phyloP scores from a whole-genome alignment of 2,113 vertebrate genomes.

The Pelecanus crispus region DNA sequence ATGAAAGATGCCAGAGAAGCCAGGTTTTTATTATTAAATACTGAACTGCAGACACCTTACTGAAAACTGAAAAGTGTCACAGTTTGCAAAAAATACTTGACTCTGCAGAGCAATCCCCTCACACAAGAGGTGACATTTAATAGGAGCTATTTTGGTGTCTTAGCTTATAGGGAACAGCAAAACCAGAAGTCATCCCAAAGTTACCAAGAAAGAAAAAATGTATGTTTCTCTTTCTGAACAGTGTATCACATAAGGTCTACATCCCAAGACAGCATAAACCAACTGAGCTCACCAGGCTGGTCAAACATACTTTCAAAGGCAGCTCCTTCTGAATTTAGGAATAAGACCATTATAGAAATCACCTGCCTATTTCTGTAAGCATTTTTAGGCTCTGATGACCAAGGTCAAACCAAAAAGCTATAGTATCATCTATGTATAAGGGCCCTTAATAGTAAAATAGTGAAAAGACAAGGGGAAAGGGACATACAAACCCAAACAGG shows the following conservation, averaged over 20 bases:
- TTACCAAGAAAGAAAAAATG: background rate
- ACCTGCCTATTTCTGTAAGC: background rate
- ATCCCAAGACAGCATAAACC: background rate
- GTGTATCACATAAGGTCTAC: background rate
- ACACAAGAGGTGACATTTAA: background rate
- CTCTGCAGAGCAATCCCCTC: background rate
- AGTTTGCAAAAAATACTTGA: background rate
- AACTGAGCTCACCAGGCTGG: no score
- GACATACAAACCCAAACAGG: background rate
- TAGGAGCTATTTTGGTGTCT: background rate
- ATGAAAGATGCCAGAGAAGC: background rate
- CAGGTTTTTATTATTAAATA: background rate
- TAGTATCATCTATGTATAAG: background rate
- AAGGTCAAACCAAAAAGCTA: background rate
- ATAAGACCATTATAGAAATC: background rate
- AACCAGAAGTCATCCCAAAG: background rate
- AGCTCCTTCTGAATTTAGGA: background rate
- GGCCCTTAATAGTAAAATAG: background rate
- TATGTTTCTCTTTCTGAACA: background rate
- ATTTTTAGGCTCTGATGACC: background rate
- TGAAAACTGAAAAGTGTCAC: background rate
- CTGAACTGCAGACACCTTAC: background rate
- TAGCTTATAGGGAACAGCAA: background rate
- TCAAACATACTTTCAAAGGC: background rate
- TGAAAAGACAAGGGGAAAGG: background rate